Percentiles rank a stretch among this genome's conserved stretches.
Conservation (phyloP, 2,888 invertebrate species). For the Horisme vitalbata region DNA sequence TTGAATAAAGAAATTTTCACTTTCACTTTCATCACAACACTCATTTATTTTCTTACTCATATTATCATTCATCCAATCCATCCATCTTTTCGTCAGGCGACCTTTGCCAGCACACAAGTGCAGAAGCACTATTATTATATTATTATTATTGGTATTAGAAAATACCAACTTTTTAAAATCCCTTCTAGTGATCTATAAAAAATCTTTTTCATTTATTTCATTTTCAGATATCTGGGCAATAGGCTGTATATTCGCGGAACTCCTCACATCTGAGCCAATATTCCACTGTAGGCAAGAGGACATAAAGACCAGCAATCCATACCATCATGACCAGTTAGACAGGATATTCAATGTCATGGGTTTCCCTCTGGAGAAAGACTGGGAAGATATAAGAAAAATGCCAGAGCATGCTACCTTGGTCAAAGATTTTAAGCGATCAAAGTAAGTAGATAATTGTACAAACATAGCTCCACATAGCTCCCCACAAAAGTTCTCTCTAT, state of each 20-base stretch:
- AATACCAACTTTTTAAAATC: no score
- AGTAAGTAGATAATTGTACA: conserved; percentile 84
- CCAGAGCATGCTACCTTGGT: conserved; percentile 97
- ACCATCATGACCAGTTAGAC: conserved; percentile 99
- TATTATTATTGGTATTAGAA: no score
- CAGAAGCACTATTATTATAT: no score
- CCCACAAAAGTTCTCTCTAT: no score
- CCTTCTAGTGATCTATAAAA: no score
- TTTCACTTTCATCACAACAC: no score
- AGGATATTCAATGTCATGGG: conserved; percentile 99
- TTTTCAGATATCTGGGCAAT: conserved; percentile 98
- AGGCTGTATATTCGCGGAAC: conserved; percentile 99
- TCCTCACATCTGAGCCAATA: conserved; percentile 99
- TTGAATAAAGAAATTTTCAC: no score
- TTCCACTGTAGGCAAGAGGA: conserved; percentile 99
- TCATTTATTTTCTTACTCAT: no score
- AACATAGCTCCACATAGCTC: neutral
- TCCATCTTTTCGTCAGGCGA: no score
- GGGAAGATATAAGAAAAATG: conserved; percentile 99
- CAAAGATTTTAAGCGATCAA: conserved; percentile 97
- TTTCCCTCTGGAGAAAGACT: conserved; percentile 97
- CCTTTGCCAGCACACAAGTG: no score
- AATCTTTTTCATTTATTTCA: no score
- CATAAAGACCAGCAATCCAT: conserved; percentile 99
- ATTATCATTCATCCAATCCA: no score